Evolutionary conservation across 2,888 invertebrate genomes (phyloP).

Genomic region (Vesta saturnalis): DNA sequence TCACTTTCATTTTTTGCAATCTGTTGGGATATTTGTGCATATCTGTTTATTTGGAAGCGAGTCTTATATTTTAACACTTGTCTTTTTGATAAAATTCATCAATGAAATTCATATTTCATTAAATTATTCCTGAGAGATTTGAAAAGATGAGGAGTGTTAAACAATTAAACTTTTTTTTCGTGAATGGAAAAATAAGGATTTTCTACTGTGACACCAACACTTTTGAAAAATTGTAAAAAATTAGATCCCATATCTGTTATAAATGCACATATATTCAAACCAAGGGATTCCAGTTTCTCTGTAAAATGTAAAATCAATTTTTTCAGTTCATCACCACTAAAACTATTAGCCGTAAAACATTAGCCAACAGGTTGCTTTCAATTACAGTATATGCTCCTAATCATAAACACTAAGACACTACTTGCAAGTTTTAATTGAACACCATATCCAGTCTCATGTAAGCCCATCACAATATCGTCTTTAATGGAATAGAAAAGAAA

Average conservation of each 20-base stretch:
- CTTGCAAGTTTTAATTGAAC: background rate
- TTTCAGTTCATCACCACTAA: background rate
- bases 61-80: background rate
- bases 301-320: background rate
- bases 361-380: background rate
- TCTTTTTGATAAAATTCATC: slow-evolving; percentile 40
- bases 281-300: background rate
- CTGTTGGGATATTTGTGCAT: background rate
- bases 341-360: background rate
- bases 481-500: slow-evolving; percentile 9
- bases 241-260: slow-evolving; percentile 3
- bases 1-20: background rate
- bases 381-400: slow-evolving; percentile 1
- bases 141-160: background rate
- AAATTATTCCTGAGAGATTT: background rate
- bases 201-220: background rate
- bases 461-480: slow-evolving; percentile 2
- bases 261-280: background rate
- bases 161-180: background rate
- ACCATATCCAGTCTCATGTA: background rate
- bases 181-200: background rate
- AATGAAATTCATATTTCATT: slow-evolving; percentile 1
- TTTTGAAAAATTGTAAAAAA: background rate
- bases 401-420: background rate
- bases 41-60: background rate